Percentiles rank a stretch among this genome's conserved stretches.
phyloP scores from a whole-genome alignment of 2,888 invertebrate species.

The Acrocyrtus sp. region DNA sequence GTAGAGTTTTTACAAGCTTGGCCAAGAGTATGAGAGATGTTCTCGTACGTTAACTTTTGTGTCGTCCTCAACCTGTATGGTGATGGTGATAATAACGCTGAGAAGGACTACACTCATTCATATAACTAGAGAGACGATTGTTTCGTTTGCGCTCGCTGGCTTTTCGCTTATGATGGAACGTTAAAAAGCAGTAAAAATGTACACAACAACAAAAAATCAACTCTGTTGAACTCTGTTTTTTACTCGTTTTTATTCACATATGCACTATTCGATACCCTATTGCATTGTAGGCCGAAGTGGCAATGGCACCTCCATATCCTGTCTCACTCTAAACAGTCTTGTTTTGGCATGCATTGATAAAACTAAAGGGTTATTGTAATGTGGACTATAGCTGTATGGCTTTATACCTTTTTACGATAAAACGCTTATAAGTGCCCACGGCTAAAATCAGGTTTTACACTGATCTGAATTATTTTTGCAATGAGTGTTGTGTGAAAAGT shows the following conservation, averaged over 20 bases:
- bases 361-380: too few relatives aligned
- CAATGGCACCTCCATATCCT: slow-evolving; percentile 15
- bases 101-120: too few relatives aligned
- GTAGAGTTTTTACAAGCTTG: too few relatives aligned
- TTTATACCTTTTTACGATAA: too few relatives aligned
- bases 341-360: slow-evolving; percentile 18
- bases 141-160: too few relatives aligned
- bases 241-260: neutral
- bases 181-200: slow-evolving; percentile 23
- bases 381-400: too few relatives aligned
- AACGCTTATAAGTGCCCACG: neutral
- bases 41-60: too few relatives aligned
- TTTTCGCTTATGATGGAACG: too few relatives aligned
- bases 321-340: slow-evolving; percentile 25
- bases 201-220: slow-evolving; percentile 21
- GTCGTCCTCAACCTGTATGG: too few relatives aligned
- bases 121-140: too few relatives aligned
- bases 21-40: too few relatives aligned
- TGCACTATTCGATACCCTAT: neutral
- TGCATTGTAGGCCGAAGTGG: slow-evolving; percentile 16
- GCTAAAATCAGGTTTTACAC: slow-evolving; percentile 6
- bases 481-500: neutral
- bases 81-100: too few relatives aligned
- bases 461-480: neutral
- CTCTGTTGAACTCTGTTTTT: slow-evolving; percentile 31